Conservation (phyloP, 2,888 invertebrate genomes). For the Priapulus caudatus region DNA sequence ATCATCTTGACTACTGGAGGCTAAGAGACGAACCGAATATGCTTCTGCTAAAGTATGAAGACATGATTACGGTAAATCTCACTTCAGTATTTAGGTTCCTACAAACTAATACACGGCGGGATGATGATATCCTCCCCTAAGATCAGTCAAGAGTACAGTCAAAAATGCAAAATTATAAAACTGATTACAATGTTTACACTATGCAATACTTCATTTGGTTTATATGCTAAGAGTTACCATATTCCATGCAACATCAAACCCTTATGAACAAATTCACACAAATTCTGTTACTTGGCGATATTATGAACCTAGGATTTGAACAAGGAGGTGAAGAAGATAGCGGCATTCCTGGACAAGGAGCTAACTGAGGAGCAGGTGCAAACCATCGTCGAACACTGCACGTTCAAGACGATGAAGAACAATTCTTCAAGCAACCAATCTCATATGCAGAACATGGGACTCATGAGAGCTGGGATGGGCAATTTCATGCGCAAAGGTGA, state of each 20-base stretch:
- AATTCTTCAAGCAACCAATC: conserved; percentile 56
- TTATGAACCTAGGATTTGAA: conserved; percentile 56
- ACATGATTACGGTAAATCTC: conserved; percentile 35
- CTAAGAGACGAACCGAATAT: conserved; percentile 28
- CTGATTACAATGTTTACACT: too few species aligned
- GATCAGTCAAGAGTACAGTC: too few species aligned
- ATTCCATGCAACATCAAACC: too few species aligned
- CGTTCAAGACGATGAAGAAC: conserved; percentile 65
- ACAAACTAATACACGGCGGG: too few species aligned
- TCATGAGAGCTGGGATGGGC: neutral
- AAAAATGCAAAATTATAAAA: too few species aligned
- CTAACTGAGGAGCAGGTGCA: conserved; percentile 51
- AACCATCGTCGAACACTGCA: conserved; percentile 57
- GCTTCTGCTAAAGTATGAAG: conserved; percentile 37
- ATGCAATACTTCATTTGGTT: too few species aligned
- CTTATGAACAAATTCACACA: too few species aligned
- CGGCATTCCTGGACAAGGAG: conserved; percentile 54
- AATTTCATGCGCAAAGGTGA: too few species aligned
- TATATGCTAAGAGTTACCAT: too few species aligned
- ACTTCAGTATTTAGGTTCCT: too few species aligned
- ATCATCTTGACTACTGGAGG: neutral
- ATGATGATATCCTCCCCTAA: too few species aligned
- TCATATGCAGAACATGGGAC: neutral
- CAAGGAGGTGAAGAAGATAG: conserved; percentile 53
- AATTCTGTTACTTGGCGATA: too few species aligned